A percentile compares a stretch with the other conserved stretches of the same genome.
Evolutionary conservation across 2,113 vertebrate genomes (phyloP).

Genomic region (Halichoeres trimaculatus): DNA sequence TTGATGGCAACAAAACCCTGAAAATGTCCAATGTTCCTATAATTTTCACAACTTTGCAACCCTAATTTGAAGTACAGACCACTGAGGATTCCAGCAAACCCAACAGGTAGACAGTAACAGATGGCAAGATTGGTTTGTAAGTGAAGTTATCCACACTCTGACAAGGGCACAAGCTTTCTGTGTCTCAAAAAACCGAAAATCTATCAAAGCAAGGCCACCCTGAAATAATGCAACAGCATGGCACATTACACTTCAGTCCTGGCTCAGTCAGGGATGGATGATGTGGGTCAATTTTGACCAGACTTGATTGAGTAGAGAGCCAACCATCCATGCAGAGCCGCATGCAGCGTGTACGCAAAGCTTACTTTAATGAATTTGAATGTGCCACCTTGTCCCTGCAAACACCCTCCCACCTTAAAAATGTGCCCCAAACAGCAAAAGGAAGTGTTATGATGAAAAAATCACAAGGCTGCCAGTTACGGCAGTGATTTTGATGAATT

Average conservation of each 20-base stretch:
- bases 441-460: constrained; percentile 58
- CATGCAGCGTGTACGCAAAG: constrained; percentile 45
- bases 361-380: constrained; percentile 72
- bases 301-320: constrained; percentile 69
- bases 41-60: not conserved
- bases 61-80: not conserved
- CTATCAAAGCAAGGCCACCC: constrained; percentile 14
- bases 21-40: too few relatives aligned
- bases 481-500: constrained; percentile 78
- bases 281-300: constrained; percentile 60
- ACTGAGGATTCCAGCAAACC: not conserved
- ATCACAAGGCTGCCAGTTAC: constrained; percentile 63
- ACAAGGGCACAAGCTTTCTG: not conserved
- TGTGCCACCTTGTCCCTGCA: constrained; percentile 38
- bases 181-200: constrained; percentile 2
- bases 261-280: constrained; percentile 52
- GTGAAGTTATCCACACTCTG: not conserved
- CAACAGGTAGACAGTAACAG: not conserved
- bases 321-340: constrained; percentile 63
- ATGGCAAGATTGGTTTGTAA: not conserved
- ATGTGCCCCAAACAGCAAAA: constrained; percentile 53
- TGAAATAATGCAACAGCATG: constrained; percentile 53
- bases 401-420: constrained; percentile 40
- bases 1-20: too few relatives aligned
- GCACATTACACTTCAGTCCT: constrained; percentile 44